Conservation (phyloP, 2,797 vertebrate genomes). For the Anisognathus igniventris region DNA sequence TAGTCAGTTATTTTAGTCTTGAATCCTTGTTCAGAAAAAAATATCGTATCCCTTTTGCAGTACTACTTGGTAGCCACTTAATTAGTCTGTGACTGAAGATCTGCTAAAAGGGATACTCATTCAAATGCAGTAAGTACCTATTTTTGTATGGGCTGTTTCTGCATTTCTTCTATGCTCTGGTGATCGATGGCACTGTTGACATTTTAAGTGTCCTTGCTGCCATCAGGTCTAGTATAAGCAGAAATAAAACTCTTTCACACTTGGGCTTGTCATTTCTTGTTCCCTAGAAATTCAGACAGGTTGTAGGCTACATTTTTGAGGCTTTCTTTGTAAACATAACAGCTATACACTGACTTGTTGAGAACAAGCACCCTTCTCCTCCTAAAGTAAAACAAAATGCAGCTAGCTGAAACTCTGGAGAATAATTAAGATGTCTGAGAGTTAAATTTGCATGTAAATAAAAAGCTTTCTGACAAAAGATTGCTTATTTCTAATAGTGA, state of each 20-base stretch:
- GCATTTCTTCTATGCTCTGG: not conserved
- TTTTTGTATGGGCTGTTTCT: not conserved
- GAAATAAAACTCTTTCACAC: not conserved
- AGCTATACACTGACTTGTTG: not conserved
- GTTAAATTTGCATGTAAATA: not conserved
- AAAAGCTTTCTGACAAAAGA: not conserved
- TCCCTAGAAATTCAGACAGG: not conserved
- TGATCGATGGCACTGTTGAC: not conserved
- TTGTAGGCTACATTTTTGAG: not conserved
- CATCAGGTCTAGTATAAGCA: not conserved
- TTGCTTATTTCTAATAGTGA: not conserved
- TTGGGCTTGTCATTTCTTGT: not conserved
- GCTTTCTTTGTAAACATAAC: slow-evolving; percentile 2
- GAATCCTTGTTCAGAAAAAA: not conserved
- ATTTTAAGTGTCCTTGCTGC: not conserved
- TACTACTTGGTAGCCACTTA: not conserved
- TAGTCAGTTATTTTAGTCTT: not conserved
- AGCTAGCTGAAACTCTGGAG: not conserved
- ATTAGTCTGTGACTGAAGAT: not conserved
- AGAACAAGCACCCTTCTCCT: not conserved
- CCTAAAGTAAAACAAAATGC: not conserved
- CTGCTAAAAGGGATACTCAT: not conserved
- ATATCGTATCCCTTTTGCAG: not conserved
- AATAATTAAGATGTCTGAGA: not conserved
- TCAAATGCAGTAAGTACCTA: not conserved